These are phyloP conservation scores for Cryptus viduatorius DNA, from an alignment of 2,888 invertebrate genomes.

Conservation along the genomic window DNA sequence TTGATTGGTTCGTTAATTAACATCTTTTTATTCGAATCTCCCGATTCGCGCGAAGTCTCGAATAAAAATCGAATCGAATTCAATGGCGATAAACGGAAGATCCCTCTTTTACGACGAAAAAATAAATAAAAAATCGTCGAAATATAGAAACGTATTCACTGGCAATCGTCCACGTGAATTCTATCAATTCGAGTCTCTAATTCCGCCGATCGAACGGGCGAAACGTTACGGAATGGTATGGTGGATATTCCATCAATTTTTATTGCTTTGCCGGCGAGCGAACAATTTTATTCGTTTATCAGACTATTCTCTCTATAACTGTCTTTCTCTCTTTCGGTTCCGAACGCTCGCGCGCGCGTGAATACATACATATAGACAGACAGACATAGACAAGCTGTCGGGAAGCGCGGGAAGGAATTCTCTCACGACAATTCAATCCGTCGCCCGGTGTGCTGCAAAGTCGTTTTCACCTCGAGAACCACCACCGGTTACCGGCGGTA, in stretches of 20 bases:
- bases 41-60: neutral
- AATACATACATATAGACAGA: neutral
- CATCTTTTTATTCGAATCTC: neutral
- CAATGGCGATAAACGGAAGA: neutral
- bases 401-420: constrained; percentile 26
- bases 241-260: constrained; percentile 52
- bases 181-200: constrained; percentile 49
- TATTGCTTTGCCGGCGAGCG: constrained; percentile 32
- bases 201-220: constrained; percentile 33
- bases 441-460: constrained; percentile 45
- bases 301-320: constrained; percentile 13
- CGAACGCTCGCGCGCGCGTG: neutral
- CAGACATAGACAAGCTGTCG: no score
- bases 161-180: constrained; percentile 36
- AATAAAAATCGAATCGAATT: neutral
- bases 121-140: neutral
- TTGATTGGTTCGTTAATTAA: constrained; percentile 65
- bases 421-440: constrained; percentile 58
- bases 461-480: constrained; percentile 41
- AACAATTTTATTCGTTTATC: constrained; percentile 48
- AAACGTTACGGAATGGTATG: constrained; percentile 20
- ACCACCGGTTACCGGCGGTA: constrained; percentile 27
- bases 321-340: constrained; percentile 13
- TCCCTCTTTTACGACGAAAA: neutral
- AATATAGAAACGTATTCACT: constrained; percentile 31